Evolutionary conservation across 2,888 invertebrate species (phyloP).

Genomic region (Nomada fucata): DNA sequence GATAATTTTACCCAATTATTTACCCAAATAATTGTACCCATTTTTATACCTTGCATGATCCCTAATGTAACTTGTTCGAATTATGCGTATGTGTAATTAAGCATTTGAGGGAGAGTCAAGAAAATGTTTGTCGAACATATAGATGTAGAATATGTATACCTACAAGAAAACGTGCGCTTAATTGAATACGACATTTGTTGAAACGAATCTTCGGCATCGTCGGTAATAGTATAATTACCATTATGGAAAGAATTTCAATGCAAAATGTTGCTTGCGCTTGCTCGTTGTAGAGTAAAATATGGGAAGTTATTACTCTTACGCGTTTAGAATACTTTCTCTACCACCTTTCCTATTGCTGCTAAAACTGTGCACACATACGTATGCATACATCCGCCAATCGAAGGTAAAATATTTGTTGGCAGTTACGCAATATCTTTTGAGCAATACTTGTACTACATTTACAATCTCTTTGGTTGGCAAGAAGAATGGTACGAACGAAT

Average conservation of each 20-base stretch:
- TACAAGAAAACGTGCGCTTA: neutral
- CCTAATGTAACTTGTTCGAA: slow-evolving; percentile 9
- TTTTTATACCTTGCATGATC: neutral
- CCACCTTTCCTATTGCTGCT: slow-evolving; percentile 20
- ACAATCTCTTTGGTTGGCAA: slow-evolving; percentile 20
- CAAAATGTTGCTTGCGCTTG: neutral
- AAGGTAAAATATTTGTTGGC: slow-evolving; percentile 55
- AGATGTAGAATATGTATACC: no score
- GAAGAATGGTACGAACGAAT: slow-evolving; percentile 6
- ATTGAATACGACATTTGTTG: slow-evolving; percentile 1
- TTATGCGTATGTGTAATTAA: slow-evolving; percentile 1
- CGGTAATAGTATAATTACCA: slow-evolving; percentile 16
- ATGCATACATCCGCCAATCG: slow-evolving; percentile 33
- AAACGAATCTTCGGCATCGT: slow-evolving; percentile 39
- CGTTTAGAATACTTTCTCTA: slow-evolving; percentile 13
- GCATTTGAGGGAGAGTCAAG: slow-evolving; percentile 4
- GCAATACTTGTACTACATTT: slow-evolving; percentile 48
- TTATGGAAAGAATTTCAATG: slow-evolving; percentile 8
- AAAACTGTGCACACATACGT: slow-evolving; percentile 5
- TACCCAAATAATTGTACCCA: slow-evolving; percentile 4
- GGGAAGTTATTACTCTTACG: slow-evolving; percentile 21
- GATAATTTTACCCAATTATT: no score
- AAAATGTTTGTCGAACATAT: slow-evolving; percentile 16
- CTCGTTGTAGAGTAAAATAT: slow-evolving; percentile 27
- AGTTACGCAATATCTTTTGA: slow-evolving; percentile 51